Base-by-base conservation (phyloP, 2,113 vertebrate genomes). In the Hiodon alosoides region DNA sequence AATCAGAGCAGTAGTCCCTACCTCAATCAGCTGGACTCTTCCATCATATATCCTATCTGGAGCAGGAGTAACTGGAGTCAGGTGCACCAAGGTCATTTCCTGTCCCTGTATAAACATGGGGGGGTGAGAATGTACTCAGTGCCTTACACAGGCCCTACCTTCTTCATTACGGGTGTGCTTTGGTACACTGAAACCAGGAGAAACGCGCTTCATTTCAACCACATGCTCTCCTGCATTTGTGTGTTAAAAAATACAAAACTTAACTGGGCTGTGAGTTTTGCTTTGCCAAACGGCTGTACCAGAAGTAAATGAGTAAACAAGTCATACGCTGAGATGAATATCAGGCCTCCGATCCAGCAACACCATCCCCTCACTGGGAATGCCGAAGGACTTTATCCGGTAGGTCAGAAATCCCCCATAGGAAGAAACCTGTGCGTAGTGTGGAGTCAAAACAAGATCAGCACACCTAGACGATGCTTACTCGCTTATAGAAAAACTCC, bases 331-430 rank as follows among this genome's bases (percentile, higher is more conserved):
- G 66, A 98, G 89, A 55, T 85, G 83, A 66, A 96, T 83, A 70
- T 96, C 94, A 0, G 95, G 90, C 65, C 82, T 86, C 79, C 91
- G 93, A 72, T 89, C 90, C 79, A 97, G 85, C 47, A 90, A 89
- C 79, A 76, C 73, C 96, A 98, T 98, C 14, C 94, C 94, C 83
- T 98, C 95, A 3, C 87, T 91, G 70, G 95, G 95, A 71, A 98
- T 90, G 13, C 97, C 96, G 71, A 96, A 97, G 4, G 96, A 94
- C 84, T 98, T 98, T 77, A 90, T 82, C 81, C 96, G 95, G 79
- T 95, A 98, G 48, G 92, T 95, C 52, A 98, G 88, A 84, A 88
- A 94, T 65, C 96, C 97, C 3, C 96, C 94, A 0, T 98, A 98
- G 0, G 95, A 97, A n/a, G 94, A 95, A 81, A 98, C 90, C 97